These are phyloP conservation scores for Acleris literana DNA, from an alignment of 2,888 invertebrate genomes.

Conservation along the genomic window DNA sequence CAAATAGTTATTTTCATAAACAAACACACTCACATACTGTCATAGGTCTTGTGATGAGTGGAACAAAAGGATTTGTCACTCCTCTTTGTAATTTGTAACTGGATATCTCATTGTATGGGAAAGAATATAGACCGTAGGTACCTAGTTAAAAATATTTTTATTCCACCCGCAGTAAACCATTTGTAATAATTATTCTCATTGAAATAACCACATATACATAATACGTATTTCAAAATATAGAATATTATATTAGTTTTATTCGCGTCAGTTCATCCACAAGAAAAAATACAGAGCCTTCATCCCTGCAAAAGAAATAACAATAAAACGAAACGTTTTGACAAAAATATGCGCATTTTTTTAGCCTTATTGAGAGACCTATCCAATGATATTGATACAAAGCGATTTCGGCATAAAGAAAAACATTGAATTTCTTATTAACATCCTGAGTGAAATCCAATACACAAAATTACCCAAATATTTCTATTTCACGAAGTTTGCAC, in stretches of 20 bases:
- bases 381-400: slow-evolving; percentile 18
- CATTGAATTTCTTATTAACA: slow-evolving; percentile 1
- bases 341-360: slow-evolving; percentile 22
- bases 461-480: slow-evolving; percentile 23
- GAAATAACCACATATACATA: too few relatives aligned
- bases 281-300: slow-evolving; percentile 1
- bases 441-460: neutral
- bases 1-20: slow-evolving; percentile 43
- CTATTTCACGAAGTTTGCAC: slow-evolving; percentile 15
- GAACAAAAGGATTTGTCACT: slow-evolving; percentile 41
- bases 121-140: too few relatives aligned
- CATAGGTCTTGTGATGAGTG: slow-evolving; percentile 34
- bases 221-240: too few relatives aligned
- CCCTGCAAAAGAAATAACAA: slow-evolving; percentile 5
- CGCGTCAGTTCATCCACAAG: too few relatives aligned
- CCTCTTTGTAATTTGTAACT: neutral
- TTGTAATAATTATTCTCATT: too few relatives aligned
- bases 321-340: slow-evolving; percentile 4
- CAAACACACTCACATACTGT: slow-evolving; percentile 38
- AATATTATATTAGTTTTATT: too few relatives aligned
- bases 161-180: too few relatives aligned
- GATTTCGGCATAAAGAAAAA: slow-evolving; percentile 16
- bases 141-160: neutral
- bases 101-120: neutral
- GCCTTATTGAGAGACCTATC: slow-evolving; percentile 5